Conservation (phyloP, 2,888 invertebrate genomes). For the Ochropacha duplaris region DNA sequence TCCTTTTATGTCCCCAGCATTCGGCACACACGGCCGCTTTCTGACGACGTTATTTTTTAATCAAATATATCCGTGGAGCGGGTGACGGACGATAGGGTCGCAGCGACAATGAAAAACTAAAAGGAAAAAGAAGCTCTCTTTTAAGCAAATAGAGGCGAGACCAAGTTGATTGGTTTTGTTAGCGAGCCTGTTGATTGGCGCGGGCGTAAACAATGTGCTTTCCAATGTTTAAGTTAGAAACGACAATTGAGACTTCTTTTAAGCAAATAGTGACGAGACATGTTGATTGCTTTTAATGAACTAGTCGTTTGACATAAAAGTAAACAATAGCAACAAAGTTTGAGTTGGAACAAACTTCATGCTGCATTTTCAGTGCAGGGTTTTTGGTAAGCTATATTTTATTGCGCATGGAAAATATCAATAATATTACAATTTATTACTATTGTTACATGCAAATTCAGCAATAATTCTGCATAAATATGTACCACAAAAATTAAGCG, state of each 20-base stretch:
- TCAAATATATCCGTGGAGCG: constrained; percentile 82
- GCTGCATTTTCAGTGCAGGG: constrained; percentile 45
- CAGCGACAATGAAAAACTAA: constrained; percentile 76
- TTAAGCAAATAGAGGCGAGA: constrained; percentile 83
- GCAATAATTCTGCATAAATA: too few relatives aligned
- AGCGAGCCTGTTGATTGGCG: constrained; percentile 81
- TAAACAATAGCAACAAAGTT: constrained; percentile 27
- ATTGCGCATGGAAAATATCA: constrained; percentile 27
- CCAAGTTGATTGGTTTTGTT: constrained; percentile 84
- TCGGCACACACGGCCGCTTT: constrained; percentile 67
- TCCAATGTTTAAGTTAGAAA: constrained; percentile 76
- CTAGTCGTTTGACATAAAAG: constrained; percentile 38
- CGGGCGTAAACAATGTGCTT: constrained; percentile 77
- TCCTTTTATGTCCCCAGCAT: constrained; percentile 66
- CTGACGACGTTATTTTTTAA: constrained; percentile 84
- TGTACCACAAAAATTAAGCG: too few relatives aligned
- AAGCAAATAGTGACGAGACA: constrained; percentile 53
- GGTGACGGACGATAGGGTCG: constrained; percentile 81
- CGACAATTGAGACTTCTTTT: constrained; percentile 76
- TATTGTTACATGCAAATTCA: too few relatives aligned
- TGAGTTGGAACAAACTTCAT: constrained; percentile 32
- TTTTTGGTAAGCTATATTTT: constrained; percentile 25
- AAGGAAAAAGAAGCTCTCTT: constrained; percentile 76
- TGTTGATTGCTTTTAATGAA: constrained; percentile 53
- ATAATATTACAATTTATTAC: too few relatives aligned